Percentiles rank a stretch among this genome's conserved stretches.
These are phyloP conservation scores for Venusia cambrica DNA, from an alignment of 2,888 invertebrate genomes.

Conservation along the genomic window DNA sequence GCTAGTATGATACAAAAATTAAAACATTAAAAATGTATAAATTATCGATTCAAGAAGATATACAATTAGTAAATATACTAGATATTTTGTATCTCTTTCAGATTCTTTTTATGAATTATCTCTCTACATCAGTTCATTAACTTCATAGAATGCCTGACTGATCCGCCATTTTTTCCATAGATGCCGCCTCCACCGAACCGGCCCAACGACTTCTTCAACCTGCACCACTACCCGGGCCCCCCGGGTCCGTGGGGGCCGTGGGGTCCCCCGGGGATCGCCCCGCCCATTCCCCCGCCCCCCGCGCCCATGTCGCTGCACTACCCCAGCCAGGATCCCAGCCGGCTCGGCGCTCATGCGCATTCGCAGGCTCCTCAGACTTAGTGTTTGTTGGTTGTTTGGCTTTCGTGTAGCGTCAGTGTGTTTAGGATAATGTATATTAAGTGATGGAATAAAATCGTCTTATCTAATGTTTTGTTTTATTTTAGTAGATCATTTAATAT, in stretches of 20 bases:
- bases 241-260: slow-evolving; percentile 48
- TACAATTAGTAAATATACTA: no score
- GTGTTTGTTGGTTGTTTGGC: neutral
- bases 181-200: slow-evolving; percentile 75
- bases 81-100: no score
- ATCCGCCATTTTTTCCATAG: slow-evolving; percentile 34
- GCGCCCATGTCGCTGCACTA: slow-evolving; percentile 89
- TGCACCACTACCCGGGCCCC: slow-evolving; percentile 65
- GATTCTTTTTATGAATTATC: no score
- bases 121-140: no score
- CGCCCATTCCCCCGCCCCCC: slow-evolving; percentile 56
- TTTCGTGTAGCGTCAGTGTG: no score
- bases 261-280: slow-evolving; percentile 37
- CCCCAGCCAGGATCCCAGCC: slow-evolving; percentile 97
- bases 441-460: slow-evolving; percentile 18
- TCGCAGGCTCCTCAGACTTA: slow-evolving; percentile 64
- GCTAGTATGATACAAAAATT: no score
- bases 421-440: no score
- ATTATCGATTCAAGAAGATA: no score
- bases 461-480: slow-evolving; percentile 1
- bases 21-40: no score
- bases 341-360: slow-evolving; percentile 87
- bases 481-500: slow-evolving; percentile 14
- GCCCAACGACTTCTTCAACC: slow-evolving; percentile 83
- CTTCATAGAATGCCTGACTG: no score